Percentiles rank a stretch among this genome's conserved stretches.
Evolutionary conservation across 2,888 invertebrate species (phyloP).

Genomic region (Ganaspis brasiliensis): DNA sequence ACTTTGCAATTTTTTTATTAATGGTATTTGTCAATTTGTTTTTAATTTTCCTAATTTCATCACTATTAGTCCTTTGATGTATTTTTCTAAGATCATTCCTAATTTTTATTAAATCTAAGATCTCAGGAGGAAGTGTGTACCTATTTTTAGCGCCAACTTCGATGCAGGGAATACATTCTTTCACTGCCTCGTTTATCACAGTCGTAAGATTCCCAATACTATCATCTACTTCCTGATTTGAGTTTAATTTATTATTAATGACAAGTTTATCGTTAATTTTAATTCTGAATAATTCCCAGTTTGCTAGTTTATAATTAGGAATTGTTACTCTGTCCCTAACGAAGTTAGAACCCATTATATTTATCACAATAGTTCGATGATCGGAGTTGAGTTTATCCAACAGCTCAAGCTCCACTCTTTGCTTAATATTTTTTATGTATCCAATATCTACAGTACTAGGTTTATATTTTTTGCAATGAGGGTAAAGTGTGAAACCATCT

Average conservation of each 20-base stretch:
- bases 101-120: conserved; percentile 42
- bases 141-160: conserved; percentile 22
- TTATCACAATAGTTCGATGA: conserved; percentile 54
- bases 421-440: conserved; percentile 49
- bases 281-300: conserved; percentile 55
- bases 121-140: conserved; percentile 46
- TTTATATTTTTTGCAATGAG: no score
- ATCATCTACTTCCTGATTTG: conserved; percentile 50
- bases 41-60: not conserved
- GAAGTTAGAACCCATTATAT: not conserved
- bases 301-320: conserved; percentile 50
- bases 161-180: conserved; percentile 42
- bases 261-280: conserved; percentile 45
- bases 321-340: not conserved
- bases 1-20: conserved; percentile 33
- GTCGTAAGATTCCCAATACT: conserved; percentile 54
- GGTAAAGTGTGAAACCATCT: no score
- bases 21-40: conserved; percentile 50
- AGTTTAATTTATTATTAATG: conserved; percentile 41
- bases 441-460: conserved; percentile 52
- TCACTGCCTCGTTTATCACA: conserved; percentile 37
- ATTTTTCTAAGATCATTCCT: conserved; percentile 50
- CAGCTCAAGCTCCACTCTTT: conserved; percentile 23
- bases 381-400: conserved; percentile 58
- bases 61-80: conserved; percentile 49